phyloP scores from a whole-genome alignment of 53 echinoderm and acorn worm genomes.

The Pentamera pediparva region DNA sequence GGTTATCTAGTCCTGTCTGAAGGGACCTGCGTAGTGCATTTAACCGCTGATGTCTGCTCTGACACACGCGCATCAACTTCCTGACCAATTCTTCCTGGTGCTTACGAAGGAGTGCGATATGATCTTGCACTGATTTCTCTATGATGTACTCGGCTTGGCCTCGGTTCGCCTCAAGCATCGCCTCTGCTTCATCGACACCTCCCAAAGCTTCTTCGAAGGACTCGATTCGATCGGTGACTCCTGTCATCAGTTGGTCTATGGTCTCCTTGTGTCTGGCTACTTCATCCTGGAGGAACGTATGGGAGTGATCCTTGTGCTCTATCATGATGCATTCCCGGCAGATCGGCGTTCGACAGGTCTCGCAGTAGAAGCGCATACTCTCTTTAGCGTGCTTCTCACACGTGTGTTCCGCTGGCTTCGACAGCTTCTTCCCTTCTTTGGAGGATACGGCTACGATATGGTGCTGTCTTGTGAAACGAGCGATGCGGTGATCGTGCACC shows the following conservation, averaged over 20 bases:
- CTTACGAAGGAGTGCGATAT: conserved; percentile 52
- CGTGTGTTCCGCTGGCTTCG: conserved; percentile 60
- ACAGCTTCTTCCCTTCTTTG: conserved; percentile 74
- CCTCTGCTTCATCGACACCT: conserved; percentile 89
- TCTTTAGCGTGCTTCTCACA: conserved; percentile 79
- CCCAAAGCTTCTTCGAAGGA: conserved; percentile 88
- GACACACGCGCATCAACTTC: conserved; percentile 64
- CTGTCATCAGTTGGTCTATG: conserved; percentile 74
- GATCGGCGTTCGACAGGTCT: conserved; percentile 80
- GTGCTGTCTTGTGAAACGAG: conserved; percentile 91
- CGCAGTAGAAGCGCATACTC: conserved; percentile 85
- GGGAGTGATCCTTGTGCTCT: conserved; percentile 94
- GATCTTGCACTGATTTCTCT: conserved; percentile 83
- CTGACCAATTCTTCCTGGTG: conserved; percentile 80
- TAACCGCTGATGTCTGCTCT: conserved; percentile 84
- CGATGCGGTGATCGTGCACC: conserved; percentile 86
- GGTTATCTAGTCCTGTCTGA: conserved; percentile 88
- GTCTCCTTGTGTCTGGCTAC: conserved; percentile 85
- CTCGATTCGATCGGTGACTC: conserved; percentile 84
- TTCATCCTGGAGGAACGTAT: conserved; percentile 94
- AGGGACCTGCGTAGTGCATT: conserved; percentile 84
- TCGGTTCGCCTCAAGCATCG: conserved; percentile 85
- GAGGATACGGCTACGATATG: conserved; percentile 90
- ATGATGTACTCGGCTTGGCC: conserved; percentile 99
- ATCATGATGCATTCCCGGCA: conserved; percentile 94